Base-by-base conservation (phyloP, 2,113 vertebrate genomes). In the Toxostoma redivivum region DNA sequence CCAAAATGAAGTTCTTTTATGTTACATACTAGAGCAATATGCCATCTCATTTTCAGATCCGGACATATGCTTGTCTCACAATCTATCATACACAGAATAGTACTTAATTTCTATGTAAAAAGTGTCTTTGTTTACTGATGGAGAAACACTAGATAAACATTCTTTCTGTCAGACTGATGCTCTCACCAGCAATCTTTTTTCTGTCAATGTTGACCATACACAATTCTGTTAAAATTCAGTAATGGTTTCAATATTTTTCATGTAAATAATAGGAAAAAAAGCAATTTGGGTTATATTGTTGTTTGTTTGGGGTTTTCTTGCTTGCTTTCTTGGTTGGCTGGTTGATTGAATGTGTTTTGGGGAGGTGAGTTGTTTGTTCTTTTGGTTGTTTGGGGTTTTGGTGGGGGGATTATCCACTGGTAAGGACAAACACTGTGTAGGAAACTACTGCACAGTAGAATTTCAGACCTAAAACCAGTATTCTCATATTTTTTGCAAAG, bases 11-110 rank as follows among this genome's bases (percentile, higher is more conserved):
- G 7, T 51, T 85, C 1, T 60, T 82, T 65, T 33, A 23, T 44
- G 4, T 66, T 74, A 64, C 74, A 62, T 48, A 21, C 14, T 60
- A 77, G 9, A 56, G 21, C 15, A 80, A 82, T 38, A 86, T 30
- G n/a, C 14, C 8, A 33, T 92, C 28, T 77, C 23, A 51, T 81
- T 96, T 95, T 92, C 54, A 81, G 74, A 86, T 37, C 24, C 47
- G 14, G 30, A 50, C 21, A 53, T 72, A n/a, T 19, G 64, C 21
- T 90, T 93, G 3, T 82, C 38, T 96, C 33, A 84, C 19, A 53
- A 82, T 20, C 7, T 81, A 15, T 79, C 69, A 66, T 18, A 31
- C 22, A 38, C 19, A 81, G 33, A 73, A 30, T 25, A 81, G 5
- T 18, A 83, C 12, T 91, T 81, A 57, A 42, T 38, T 62, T 57